These are phyloP conservation scores for Drosophila antonietae DNA, from an alignment of 2,888 invertebrate genomes.

Conservation along the genomic window DNA sequence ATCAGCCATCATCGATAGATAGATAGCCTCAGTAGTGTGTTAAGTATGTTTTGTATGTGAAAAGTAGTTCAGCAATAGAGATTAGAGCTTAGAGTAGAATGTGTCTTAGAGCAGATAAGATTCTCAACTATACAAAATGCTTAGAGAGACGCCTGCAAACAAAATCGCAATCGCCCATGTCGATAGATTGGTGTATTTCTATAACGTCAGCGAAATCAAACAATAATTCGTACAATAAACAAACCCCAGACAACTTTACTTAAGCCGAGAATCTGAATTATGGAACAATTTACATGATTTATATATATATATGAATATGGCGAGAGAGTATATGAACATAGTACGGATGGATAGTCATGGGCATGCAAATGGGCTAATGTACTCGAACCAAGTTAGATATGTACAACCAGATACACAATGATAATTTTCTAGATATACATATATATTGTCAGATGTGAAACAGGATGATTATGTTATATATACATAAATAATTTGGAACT, in stretches of 20 bases:
- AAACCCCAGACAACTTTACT: constrained; percentile 35
- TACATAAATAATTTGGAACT: not conserved
- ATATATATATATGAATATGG: constrained; percentile 1
- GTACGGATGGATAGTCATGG: constrained; percentile 8
- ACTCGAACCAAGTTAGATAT: constrained; percentile 14
- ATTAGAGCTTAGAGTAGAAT: constrained; percentile 46
- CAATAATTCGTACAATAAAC: constrained; percentile 20
- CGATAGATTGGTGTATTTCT: constrained; percentile 82
- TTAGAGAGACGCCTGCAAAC: constrained; percentile 55
- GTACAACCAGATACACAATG: not conserved
- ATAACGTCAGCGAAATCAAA: constrained; percentile 35
- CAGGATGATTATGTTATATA: not conserved
- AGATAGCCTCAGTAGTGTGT: constrained; percentile 22
- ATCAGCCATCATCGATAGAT: constrained; percentile 6
- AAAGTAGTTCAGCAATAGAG: constrained; percentile 37
- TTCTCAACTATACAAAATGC: constrained; percentile 53
- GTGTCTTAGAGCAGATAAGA: constrained; percentile 27
- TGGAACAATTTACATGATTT: constrained; percentile 49
- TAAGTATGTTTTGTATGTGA: constrained; percentile 16
- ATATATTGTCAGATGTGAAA: not conserved
- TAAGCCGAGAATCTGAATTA: constrained; percentile 27
- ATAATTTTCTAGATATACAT: not conserved
- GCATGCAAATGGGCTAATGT: constrained; percentile 44
- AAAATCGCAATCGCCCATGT: constrained; percentile 48
- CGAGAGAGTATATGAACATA: not conserved